These are phyloP conservation scores for Merops nubicus DNA, from an alignment of 2,113 vertebrate species.

Conservation along the genomic window DNA sequence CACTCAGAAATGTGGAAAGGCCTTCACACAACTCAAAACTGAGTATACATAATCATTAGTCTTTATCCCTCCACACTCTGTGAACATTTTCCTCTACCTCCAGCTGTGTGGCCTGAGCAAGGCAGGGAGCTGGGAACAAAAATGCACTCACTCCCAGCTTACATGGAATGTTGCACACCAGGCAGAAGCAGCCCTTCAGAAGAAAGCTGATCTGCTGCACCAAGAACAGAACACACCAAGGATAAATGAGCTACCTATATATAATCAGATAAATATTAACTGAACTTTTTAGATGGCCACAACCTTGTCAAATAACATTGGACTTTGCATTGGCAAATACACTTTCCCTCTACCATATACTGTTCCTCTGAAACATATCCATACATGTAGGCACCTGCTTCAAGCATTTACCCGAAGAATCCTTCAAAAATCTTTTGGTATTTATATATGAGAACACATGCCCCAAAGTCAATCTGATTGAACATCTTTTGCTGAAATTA, in stretches of 20 bases:
- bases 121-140: background rate
- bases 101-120: background rate
- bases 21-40: background rate
- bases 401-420: accelerated
- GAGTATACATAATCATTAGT: background rate
- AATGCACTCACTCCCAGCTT: background rate
- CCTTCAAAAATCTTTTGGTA: background rate
- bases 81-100: background rate
- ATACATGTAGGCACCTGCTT: background rate
- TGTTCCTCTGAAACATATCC: background rate
- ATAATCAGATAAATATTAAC: background rate
- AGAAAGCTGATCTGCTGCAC: background rate
- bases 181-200: background rate
- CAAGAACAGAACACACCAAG: background rate
- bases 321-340: background rate
- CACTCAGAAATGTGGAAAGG: background rate
- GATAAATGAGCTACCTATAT: background rate
- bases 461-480: background rate
- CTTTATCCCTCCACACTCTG: background rate
- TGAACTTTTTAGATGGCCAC: background rate
- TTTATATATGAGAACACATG: background rate
- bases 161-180: background rate
- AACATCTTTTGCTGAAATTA: background rate
- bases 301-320: background rate
- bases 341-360: background rate